Base-by-base conservation (phyloP, 2,888 invertebrate species). In the Lordiphosa andalusiaca region DNA sequence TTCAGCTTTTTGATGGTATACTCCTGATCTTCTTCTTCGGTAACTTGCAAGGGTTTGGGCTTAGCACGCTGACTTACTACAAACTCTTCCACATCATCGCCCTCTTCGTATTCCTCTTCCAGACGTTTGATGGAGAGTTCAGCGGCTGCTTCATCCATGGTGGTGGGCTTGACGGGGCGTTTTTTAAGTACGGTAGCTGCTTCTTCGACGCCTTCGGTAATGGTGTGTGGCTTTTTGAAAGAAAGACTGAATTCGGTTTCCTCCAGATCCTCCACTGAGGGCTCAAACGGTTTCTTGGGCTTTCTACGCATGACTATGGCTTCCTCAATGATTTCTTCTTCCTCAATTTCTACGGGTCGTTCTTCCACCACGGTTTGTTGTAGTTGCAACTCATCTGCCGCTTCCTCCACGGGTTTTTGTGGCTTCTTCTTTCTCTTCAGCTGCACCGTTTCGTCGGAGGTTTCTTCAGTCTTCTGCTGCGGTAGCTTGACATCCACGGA, bases 1-100 rank as follows among this genome's bases (percentile, higher is more conserved):
- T 93, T 93, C 19, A 94, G 89, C 87, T 94, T 95, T 86, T 94
- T 94, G 12, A 95, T 91, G 0, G 94, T 95, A 21, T 95, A 91
- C 87, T 93, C 93, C 86, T 93, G 92, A 42, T 92, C 91, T 61
- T 91, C 91, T 83, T 93, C 92, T 84, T 93, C 92, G 88, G 91
- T 72, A 88, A 87, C 87, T 88, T 84, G 90, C 75, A 69, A 87
- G 69, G 46, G 90, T 84, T 91, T 90, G 4, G 91, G 90, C 46
- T 91, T 91, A 62, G 90, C 90, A 48, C 91, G 90, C 77, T 91
- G 77, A 9, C 81, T 70, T 5, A 92, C 87, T 3, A 91, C 90
- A 61, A 91, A 91, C 78, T 92, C 92, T 78, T 91, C 91, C 16
- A 91, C 74, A 69, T 91, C 91, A 57, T 91, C 91, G 2, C 86